phyloP scores from a whole-genome alignment of 2,888 invertebrate genomes.

The Carpatolechia fugitivella region DNA sequence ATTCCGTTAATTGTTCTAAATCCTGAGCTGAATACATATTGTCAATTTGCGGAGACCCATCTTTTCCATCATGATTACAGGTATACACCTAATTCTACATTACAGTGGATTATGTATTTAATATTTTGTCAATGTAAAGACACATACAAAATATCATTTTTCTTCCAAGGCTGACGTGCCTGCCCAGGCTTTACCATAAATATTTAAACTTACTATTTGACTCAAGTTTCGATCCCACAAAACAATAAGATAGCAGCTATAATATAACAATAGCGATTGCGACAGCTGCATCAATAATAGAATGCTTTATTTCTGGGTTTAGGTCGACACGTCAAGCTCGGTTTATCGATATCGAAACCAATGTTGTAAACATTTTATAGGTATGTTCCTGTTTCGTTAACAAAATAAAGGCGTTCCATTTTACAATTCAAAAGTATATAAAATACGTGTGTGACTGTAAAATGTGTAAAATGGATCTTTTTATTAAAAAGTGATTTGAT shows the following conservation, averaged over 20 bases:
- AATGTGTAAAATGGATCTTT: too few relatives aligned
- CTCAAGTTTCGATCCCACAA: background rate
- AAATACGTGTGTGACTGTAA: constrained; percentile 1
- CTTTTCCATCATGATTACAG: too few relatives aligned
- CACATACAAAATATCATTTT: too few relatives aligned
- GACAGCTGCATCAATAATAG: background rate
- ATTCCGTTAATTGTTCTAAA: too few relatives aligned
- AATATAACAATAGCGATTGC: too few relatives aligned
- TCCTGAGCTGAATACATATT: too few relatives aligned
- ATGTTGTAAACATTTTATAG: constrained; percentile 9
- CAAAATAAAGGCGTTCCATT: background rate
- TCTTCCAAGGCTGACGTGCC: background rate
- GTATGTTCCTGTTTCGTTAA: background rate
- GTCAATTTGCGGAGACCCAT: too few relatives aligned
- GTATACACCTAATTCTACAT: too few relatives aligned
- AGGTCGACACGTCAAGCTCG: background rate
- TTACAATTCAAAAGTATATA: background rate
- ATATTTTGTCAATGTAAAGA: too few relatives aligned
- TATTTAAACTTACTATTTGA: constrained; percentile 3
- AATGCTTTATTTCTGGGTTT: background rate
- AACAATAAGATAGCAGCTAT: too few relatives aligned
- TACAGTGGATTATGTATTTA: too few relatives aligned
- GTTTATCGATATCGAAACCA: constrained; percentile 1
- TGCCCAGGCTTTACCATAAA: background rate
- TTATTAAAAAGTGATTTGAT: too few relatives aligned